Evolutionary conservation across 2,797 vertebrate species (phyloP).

Genomic region (Pteronotus mesoamericanus): DNA sequence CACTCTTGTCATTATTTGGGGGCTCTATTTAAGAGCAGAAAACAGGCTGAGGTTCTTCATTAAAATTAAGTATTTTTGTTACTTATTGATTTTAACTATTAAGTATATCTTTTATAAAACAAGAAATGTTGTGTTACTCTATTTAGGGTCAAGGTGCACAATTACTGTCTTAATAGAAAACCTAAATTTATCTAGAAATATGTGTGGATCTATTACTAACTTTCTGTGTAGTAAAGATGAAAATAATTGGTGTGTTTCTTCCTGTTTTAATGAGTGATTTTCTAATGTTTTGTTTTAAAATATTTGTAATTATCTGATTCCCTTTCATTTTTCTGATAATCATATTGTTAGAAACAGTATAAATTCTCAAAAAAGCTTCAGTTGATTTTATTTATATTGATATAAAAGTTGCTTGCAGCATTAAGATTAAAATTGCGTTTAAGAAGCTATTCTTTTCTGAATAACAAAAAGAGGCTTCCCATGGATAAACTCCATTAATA

Average conservation of each 20-base stretch:
- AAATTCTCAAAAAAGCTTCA: neutral
- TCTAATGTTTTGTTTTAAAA: neutral
- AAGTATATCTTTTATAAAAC: neutral
- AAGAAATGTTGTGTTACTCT: neutral
- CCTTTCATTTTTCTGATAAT: neutral
- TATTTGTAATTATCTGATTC: neutral
- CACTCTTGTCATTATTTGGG: neutral
- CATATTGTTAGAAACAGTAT: neutral
- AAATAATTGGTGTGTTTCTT: neutral
- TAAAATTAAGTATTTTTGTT: neutral
- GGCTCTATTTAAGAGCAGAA: neutral
- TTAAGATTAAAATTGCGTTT: slow-evolving; percentile 39
- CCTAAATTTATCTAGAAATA: neutral
- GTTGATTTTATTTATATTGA: neutral
- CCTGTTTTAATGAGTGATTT: neutral
- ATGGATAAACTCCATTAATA: slow-evolving; percentile 54
- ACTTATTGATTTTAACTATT: neutral
- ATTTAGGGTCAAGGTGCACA: neutral
- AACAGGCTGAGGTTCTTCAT: neutral
- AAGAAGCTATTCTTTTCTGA: slow-evolving; percentile 15
- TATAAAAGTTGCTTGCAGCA: neutral
- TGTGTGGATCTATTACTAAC: neutral
- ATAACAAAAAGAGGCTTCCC: slow-evolving; percentile 41
- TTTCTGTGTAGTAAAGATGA: neutral
- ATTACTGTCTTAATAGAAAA: neutral